phyloP scores from a whole-genome alignment of 2,797 vertebrate genomes.

The Babyrousa celebensis region DNA sequence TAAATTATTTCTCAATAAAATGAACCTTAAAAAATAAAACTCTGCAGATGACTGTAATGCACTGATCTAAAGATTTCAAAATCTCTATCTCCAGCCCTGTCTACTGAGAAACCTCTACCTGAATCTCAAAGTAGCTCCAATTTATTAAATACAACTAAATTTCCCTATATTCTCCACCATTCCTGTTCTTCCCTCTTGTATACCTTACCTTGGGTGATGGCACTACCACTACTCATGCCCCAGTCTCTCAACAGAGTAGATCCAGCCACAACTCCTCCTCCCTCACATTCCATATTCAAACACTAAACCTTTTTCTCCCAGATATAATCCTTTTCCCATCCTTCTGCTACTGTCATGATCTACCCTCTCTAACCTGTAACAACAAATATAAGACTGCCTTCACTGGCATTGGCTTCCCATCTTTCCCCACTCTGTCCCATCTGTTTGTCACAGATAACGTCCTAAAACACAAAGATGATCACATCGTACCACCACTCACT shows the following conservation, averaged over 20 bases:
- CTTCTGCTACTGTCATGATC: not conserved
- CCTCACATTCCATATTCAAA: slow-evolving; percentile 24
- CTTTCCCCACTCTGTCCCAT: not conserved
- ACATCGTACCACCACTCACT: not conserved
- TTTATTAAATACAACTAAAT: slow-evolving; percentile 7
- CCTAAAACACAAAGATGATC: slow-evolving; percentile 19
- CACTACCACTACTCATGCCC: not conserved
- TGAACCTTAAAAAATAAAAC: not conserved
- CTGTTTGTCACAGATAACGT: not conserved
- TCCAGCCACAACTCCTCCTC: not conserved
- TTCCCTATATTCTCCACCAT: not conserved
- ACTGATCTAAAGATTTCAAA: slow-evolving; percentile 50
- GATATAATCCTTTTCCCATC: not conserved
- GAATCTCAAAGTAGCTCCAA: not conserved
- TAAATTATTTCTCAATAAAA: not conserved
- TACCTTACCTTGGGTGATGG: not conserved
- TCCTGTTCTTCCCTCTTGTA: not conserved
- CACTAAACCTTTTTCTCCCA: not conserved
- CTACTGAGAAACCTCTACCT: not conserved
- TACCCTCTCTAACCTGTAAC: not conserved
- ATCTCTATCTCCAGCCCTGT: not conserved
- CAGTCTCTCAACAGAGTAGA: not conserved
- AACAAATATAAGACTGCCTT: not conserved
- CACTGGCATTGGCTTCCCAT: slow-evolving; percentile 1
- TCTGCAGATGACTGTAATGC: not conserved